A percentile compares a stretch with the other conserved stretches of the same genome.
Evolutionary conservation across 2,888 invertebrate genomes (phyloP).

Genomic region (Stomorhina lunata): DNA sequence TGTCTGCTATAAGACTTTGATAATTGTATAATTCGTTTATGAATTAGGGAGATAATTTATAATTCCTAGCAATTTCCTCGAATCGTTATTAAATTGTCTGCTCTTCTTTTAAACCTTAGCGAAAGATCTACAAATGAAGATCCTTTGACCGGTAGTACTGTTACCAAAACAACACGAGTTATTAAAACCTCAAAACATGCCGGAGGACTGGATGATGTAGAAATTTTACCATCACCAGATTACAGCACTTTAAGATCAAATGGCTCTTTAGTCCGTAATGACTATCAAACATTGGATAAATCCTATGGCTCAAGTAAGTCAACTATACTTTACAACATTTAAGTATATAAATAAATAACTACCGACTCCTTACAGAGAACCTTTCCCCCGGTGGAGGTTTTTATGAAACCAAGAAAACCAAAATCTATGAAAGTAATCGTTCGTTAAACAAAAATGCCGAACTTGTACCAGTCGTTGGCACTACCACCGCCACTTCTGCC

Average conservation of each 20-base stretch:
- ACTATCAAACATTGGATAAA: slow-evolving; percentile 72
- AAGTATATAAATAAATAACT: too few relatives aligned
- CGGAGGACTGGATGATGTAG: slow-evolving; percentile 72
- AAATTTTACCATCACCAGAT: slow-evolving; percentile 72
- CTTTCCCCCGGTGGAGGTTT: slow-evolving; percentile 62
- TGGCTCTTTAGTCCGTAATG: slow-evolving; percentile 72
- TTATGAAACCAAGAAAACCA: slow-evolving; percentile 73
- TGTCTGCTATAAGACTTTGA: too few relatives aligned
- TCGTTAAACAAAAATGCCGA: slow-evolving; percentile 71
- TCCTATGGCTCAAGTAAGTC: slow-evolving; percentile 71
- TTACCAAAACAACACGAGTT: slow-evolving; percentile 77
- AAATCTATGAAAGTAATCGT: slow-evolving; percentile 75
- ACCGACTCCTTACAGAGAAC: slow-evolving; percentile 63
- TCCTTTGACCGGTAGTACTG: slow-evolving; percentile 72
- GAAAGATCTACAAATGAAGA: slow-evolving; percentile 71
- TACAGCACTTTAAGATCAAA: slow-evolving; percentile 74
- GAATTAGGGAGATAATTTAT: too few relatives aligned
- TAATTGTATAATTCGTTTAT: too few relatives aligned
- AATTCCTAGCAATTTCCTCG: too few relatives aligned
- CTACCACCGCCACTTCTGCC: slow-evolving; percentile 68
- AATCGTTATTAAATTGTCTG: too few relatives aligned
- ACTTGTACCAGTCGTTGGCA: slow-evolving; percentile 64
- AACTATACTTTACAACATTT: background rate
- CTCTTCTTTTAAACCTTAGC: slow-evolving; percentile 63
- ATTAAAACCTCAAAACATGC: slow-evolving; percentile 73